Conservation (phyloP, 2,888 invertebrate species). For the Drosophila robusta region DNA sequence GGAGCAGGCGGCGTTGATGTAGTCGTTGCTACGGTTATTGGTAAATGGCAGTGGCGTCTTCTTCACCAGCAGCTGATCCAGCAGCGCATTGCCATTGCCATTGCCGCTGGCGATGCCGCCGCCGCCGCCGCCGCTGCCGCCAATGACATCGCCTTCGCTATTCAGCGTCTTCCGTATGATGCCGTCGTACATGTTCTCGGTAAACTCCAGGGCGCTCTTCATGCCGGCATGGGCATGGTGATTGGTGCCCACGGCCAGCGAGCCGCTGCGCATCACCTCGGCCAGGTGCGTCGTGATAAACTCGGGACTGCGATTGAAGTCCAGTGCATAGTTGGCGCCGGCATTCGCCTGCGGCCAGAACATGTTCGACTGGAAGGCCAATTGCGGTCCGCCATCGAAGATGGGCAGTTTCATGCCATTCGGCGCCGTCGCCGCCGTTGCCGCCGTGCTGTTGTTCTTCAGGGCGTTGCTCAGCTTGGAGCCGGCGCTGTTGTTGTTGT, state of each 20-base stretch:
- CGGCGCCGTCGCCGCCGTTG: slow-evolving; percentile 85
- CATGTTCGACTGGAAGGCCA: slow-evolving; percentile 89
- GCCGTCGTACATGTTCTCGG: slow-evolving; percentile 90
- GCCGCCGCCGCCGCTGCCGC: not conserved
- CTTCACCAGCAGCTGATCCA: slow-evolving; percentile 88
- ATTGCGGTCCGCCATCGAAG: slow-evolving; percentile 87
- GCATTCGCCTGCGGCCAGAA: slow-evolving; percentile 89
- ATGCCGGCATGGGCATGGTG: slow-evolving; percentile 79
- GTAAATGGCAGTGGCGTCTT: slow-evolving; percentile 85
- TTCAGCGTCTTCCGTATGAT: slow-evolving; percentile 92
- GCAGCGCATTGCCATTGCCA: slow-evolving; percentile 86
- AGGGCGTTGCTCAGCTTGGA: slow-evolving; percentile 86
- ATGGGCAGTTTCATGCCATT: slow-evolving; percentile 91
- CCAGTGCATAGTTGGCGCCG: slow-evolving; percentile 85
- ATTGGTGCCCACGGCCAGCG: slow-evolving; percentile 62
- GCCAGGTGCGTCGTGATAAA: slow-evolving; percentile 93
- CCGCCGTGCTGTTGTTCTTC: slow-evolving; percentile 83
- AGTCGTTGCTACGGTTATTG: slow-evolving; percentile 79
- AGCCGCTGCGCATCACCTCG: slow-evolving; percentile 85
- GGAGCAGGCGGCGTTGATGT: slow-evolving; percentile 58
- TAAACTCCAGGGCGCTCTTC: slow-evolving; percentile 87
- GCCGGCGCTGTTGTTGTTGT: slow-evolving; percentile 50
- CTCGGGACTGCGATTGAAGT: slow-evolving; percentile 86
- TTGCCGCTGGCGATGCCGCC: slow-evolving; percentile 11
- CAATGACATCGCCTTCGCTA: slow-evolving; percentile 82